Evolutionary conservation across 2,888 invertebrate genomes (phyloP), one percentile per base, ranked within the genome.

Genomic region (Polyploca ridens): DNA sequence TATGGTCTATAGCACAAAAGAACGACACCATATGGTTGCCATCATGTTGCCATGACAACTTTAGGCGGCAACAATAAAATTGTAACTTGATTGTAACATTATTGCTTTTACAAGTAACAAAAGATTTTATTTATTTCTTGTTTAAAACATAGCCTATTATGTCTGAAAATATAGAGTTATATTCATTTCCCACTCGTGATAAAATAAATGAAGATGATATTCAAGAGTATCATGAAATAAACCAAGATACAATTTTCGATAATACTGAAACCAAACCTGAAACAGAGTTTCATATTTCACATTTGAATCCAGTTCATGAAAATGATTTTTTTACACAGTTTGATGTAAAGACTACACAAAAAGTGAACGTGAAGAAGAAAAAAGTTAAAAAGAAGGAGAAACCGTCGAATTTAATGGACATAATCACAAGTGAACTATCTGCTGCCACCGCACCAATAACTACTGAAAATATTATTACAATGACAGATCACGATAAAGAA

Each of bases 171-270:
- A 85, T 91, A 66, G 90, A 91, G 76, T 76, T 93, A 70, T 76
- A 77, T 62, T 78, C 82, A 2, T 83, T 84, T 67, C 66, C 70
- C n/a, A 69, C 10, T 13, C 19, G 61, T 5, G 78, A 74, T 58
- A 77, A 79, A 66, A 72, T 66, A 1, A 71, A 71, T 35, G 82
- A 84, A 49, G 84, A 77, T 69, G 90, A 88, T 64, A 89, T 89
- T 59, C 88, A 93, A 78, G 89, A 90, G 68, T 91, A 93, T 74
- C 86, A 92, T 54, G 92, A 93, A 81, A 90, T 91, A 66, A 82
- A 81, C 64, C 78, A 84, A 67, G 83, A 83, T 7, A 68, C 64
- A 6, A 67, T 69, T 58, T 62, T 69, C 33, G 76, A 75, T 62
- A 66, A 76, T 33, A 66, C 72, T 57, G 80, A 85, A 66, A 77